A percentile compares a stretch with the other conserved stretches of the same genome.
These are phyloP conservation scores for Enteromius anoplus DNA, from an alignment of 2,797 vertebrate species.

Conservation along the genomic window DNA sequence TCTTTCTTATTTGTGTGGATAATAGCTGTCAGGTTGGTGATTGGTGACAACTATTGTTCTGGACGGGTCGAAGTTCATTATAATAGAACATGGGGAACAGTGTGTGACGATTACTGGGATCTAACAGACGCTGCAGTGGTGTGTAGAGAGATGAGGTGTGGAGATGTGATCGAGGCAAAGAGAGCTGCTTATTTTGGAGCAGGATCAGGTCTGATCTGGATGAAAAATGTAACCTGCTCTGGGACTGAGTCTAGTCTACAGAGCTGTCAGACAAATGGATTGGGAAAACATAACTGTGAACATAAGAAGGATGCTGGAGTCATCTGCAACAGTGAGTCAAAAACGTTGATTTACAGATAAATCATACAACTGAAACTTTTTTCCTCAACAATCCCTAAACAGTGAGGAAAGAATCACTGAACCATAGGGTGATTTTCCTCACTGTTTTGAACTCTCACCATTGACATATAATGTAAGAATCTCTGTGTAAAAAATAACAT, in stretches of 20 bases:
- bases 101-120: conserved; percentile 56
- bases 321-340: background rate
- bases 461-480: too few species aligned
- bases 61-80: conserved; percentile 15
- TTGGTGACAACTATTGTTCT: background rate
- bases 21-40: background rate
- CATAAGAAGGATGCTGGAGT: background rate
- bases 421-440: too few species aligned
- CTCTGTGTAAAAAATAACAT: too few species aligned
- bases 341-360: too few species aligned
- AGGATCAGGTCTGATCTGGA: conserved; percentile 21
- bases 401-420: too few species aligned
- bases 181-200: conserved; percentile 11
- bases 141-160: conserved; percentile 62
- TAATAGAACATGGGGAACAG: background rate
- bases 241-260: background rate
- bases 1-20: too few species aligned
- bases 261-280: background rate
- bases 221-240: background rate
- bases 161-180: conserved; percentile 53
- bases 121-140: conserved; percentile 53
- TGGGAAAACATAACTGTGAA: background rate
- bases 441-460: too few species aligned
- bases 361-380: too few species aligned
- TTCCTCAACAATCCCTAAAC: too few species aligned